A percentile compares a stretch with the other conserved stretches of the same genome.
Conservation (phyloP, 2,113 vertebrate species). For the Takifugu flavidus region DNA sequence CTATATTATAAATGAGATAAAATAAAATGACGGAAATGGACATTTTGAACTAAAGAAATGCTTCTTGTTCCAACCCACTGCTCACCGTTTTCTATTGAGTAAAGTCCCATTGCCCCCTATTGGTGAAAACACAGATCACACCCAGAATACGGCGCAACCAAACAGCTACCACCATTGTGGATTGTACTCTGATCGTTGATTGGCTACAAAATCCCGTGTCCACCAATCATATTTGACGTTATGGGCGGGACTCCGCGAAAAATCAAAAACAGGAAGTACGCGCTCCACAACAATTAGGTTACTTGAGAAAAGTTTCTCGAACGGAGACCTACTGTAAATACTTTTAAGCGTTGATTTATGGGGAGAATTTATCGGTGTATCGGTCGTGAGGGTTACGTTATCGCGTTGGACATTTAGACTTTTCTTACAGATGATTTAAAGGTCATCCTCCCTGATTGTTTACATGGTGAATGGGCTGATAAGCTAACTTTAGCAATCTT, state of each 20-base stretch:
- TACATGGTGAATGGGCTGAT: constrained; percentile 46
- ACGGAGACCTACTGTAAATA: background rate
- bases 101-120: constrained; percentile 59
- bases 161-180: background rate
- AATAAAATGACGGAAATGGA: too few relatives aligned
- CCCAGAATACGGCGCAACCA: constrained; percentile 4
- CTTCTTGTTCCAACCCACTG: too few relatives aligned
- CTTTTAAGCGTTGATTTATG: accelerated
- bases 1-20: too few relatives aligned
- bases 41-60: too few relatives aligned
- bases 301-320: constrained; percentile 49
- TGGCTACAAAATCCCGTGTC: background rate
- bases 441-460: constrained; percentile 45
- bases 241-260: constrained; percentile 1
- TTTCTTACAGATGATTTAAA: background rate
- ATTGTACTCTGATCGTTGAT: background rate
- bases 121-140: constrained; percentile 28
- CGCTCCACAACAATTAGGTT: background rate
- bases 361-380: background rate
- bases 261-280: constrained; percentile 27
- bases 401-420: background rate
- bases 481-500: constrained; percentile 51
- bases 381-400: accelerated
- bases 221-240: constrained; percentile 41
- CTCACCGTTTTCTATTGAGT: background rate